Evolutionary conservation across 1,140 invertebrate genomes (phyloP), one percentile per base, ranked within the genome.

Genomic region (Ips typographus): DNA sequence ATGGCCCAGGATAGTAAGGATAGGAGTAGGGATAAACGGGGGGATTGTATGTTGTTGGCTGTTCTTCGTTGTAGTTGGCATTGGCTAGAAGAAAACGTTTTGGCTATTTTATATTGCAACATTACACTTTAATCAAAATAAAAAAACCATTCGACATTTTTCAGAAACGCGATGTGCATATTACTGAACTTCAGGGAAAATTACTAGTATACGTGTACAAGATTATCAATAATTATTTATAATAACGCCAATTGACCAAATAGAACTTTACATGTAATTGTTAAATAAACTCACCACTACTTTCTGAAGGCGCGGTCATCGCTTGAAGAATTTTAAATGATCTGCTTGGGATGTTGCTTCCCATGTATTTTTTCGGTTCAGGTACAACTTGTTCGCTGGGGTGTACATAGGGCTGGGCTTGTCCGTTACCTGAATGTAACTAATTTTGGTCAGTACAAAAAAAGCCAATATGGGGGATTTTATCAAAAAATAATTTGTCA

Each of bases 301-400:
- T 68, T 68, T 79, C 75, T 61, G 60, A 49, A 57, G 77, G 77
- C 72, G 85, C 85, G 53, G 91, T 93, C 90, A 94, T 92, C 40
- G 89, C 88, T 82, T 94, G 92, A 44, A 95, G 82, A 77, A 94
- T 89, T 79, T 87, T 88, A 79, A 95, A 95, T 36, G 92, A 93
- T 77, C 91, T 87, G 69, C 92, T 94, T 53, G 93, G 93, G 79
- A 94, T 94, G 73, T 90, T 87, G 76, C 89, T 89, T 66, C 93
- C 93, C 65, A 85, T 91, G 77, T 95, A 95, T 76, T 90, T 91
- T 76, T 87, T 88, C 43, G 90, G 90, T 75, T 91, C 90, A 64
- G 80, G 84, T 40, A 85, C 87, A 71, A 85, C 85, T 76, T 90
- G 88, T 78, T 90, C 84, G 74, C 88, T 90, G 6, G 88, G 84